Evolutionary conservation across 2,797 vertebrate genomes (phyloP).

Genomic region (Arrhamphus sclerolepis): DNA sequence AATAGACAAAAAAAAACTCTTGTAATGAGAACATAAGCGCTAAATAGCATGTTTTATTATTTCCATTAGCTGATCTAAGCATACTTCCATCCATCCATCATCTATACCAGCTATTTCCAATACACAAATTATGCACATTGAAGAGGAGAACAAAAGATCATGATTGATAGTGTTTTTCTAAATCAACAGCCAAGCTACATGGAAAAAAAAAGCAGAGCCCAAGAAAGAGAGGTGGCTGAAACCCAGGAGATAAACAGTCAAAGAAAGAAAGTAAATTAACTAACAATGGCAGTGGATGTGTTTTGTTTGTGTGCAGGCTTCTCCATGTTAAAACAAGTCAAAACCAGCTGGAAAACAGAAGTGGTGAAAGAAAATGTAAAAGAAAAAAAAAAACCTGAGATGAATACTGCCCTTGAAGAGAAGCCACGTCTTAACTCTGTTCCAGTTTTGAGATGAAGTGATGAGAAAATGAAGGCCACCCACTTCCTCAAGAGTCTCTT

Average conservation of each 20-base stretch:
- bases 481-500: conserved; percentile 11
- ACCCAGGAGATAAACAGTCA: conserved; percentile 1
- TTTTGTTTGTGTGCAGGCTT: not conserved
- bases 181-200: conserved; percentile 10
- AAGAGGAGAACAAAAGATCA: conserved; percentile 5
- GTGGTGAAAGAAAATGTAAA: not conserved
- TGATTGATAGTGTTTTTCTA: not conserved
- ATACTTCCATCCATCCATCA: too few species aligned
- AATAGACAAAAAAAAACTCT: not conserved
- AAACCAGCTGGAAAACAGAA: not conserved
- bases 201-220: conserved; percentile 14
- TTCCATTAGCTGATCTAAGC: too few species aligned
- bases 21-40: too few species aligned
- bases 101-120: not conserved
- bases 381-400: not conserved
- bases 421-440: not conserved
- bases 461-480: conserved; percentile 1
- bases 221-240: not conserved
- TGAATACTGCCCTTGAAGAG: not conserved
- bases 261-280: not conserved
- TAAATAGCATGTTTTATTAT: too few species aligned
- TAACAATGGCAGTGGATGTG: not conserved
- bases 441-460: conserved; percentile 4
- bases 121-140: not conserved
- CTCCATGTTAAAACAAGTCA: not conserved